Percentiles rank a stretch among this genome's conserved stretches.
These are phyloP conservation scores for Synanthedon formicaeformis DNA, from an alignment of 2,888 invertebrate genomes.

Conservation along the genomic window DNA sequence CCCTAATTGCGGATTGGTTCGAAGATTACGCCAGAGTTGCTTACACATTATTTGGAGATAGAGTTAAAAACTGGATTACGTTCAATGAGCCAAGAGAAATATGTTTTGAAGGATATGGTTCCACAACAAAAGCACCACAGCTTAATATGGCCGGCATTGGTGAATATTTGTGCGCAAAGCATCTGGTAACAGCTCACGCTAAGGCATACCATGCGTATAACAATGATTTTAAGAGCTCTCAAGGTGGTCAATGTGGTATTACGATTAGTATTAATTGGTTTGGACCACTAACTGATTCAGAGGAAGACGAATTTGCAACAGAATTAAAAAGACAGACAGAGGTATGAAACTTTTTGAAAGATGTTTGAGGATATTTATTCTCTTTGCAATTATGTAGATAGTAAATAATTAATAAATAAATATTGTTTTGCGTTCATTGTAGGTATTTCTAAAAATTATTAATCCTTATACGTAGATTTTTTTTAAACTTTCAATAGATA, in stretches of 20 bases:
- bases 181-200: constrained; percentile 76
- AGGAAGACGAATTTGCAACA: constrained; percentile 33
- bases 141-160: constrained; percentile 46
- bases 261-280: constrained; percentile 42
- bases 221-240: constrained; percentile 55
- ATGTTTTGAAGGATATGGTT: constrained; percentile 47
- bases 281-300: constrained; percentile 27
- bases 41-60: constrained; percentile 68
- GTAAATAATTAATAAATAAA: no score
- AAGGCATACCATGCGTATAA: constrained; percentile 73
- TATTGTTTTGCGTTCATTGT: no score
- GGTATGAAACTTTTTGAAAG: not conserved
- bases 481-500: no score
- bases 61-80: constrained; percentile 77
- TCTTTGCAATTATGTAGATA: not conserved
- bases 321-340: constrained; percentile 14
- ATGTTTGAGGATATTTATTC: no score
- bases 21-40: constrained; percentile 71
- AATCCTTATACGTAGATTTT: no score
- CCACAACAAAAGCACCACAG: constrained; percentile 41
- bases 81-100: constrained; percentile 75
- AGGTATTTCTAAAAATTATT: no score
- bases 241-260: constrained; percentile 53
- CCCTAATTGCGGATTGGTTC: constrained; percentile 71
- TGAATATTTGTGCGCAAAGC: constrained; percentile 73